A percentile compares a stretch with the other conserved stretches of the same genome.
Evolutionary conservation across 2,113 vertebrate species (phyloP).

Genomic region (Sorex fumeus): DNA sequence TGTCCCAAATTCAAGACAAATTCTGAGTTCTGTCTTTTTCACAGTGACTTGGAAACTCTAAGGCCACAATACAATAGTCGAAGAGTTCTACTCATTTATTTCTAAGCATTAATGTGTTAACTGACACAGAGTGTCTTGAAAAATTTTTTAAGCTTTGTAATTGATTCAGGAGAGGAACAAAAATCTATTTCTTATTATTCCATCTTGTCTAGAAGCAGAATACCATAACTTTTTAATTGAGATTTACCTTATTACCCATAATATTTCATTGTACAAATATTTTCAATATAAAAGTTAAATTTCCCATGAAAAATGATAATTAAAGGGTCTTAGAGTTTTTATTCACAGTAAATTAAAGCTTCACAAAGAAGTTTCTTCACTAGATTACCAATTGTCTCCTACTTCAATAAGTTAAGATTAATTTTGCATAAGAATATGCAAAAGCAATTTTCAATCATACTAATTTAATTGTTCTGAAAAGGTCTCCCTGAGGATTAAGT

Average conservation of each 20-base stretch:
- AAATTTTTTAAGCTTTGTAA: background rate
- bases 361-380: background rate
- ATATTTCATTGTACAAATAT: background rate
- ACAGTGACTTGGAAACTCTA: background rate
- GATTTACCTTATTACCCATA: background rate
- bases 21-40: background rate
- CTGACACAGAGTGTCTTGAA: background rate
- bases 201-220: slow-evolving; percentile 4
- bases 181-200: background rate
- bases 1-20: background rate
- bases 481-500: background rate
- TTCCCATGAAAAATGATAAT: background rate
- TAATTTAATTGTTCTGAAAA: background rate
- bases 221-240: background rate
- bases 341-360: slow-evolving; percentile 26
- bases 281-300: background rate
- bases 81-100: background rate
- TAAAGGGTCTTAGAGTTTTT: background rate
- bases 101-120: background rate
- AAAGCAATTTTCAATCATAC: background rate
- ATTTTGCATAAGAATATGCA: background rate
- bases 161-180: background rate
- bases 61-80: background rate
- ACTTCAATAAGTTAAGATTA: background rate
- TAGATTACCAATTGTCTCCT: background rate